Percentiles rank a stretch among this genome's conserved stretches.
These are phyloP conservation scores for Clunio marinus DNA, from an alignment of 2,888 invertebrate species.

Conservation along the genomic window DNA sequence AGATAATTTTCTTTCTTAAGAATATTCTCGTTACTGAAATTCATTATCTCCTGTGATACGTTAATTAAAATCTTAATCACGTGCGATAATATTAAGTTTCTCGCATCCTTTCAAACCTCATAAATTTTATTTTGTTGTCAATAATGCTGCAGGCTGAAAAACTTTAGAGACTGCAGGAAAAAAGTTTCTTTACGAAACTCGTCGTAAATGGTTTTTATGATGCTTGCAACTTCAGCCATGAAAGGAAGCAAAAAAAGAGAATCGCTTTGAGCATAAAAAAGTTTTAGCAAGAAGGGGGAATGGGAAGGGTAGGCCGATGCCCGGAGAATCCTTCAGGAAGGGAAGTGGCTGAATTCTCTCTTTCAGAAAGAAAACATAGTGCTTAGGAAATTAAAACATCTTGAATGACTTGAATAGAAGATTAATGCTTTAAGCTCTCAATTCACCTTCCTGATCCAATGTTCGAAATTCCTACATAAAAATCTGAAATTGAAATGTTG, in stretches of 20 bases:
- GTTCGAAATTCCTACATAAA: too few relatives aligned
- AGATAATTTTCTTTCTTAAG: background rate
- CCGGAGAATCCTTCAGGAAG: background rate
- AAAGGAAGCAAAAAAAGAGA: too few relatives aligned
- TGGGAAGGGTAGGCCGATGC: background rate
- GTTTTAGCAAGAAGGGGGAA: background rate
- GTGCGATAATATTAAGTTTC: background rate
- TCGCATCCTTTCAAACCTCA: background rate
- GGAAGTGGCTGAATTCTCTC: background rate
- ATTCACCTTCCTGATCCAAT: too few relatives aligned
- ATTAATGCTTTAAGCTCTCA: background rate
- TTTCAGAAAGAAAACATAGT: background rate
- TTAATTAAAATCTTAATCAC: slow-evolving; percentile 16
- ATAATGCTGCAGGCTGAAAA: too few relatives aligned
- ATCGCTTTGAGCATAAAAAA: background rate
- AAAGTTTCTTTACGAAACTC: too few relatives aligned
- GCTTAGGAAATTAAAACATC: background rate
- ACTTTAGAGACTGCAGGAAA: too few relatives aligned
- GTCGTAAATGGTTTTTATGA: background rate
- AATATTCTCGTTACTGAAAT: background rate
- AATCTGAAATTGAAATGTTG: too few relatives aligned
- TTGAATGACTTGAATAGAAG: background rate
- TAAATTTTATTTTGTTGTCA: too few relatives aligned
- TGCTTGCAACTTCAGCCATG: background rate
- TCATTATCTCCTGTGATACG: background rate